These are phyloP conservation scores for Eonycteris spelaea DNA, from an alignment of 2,113 vertebrate genomes.

Conservation along the genomic window DNA sequence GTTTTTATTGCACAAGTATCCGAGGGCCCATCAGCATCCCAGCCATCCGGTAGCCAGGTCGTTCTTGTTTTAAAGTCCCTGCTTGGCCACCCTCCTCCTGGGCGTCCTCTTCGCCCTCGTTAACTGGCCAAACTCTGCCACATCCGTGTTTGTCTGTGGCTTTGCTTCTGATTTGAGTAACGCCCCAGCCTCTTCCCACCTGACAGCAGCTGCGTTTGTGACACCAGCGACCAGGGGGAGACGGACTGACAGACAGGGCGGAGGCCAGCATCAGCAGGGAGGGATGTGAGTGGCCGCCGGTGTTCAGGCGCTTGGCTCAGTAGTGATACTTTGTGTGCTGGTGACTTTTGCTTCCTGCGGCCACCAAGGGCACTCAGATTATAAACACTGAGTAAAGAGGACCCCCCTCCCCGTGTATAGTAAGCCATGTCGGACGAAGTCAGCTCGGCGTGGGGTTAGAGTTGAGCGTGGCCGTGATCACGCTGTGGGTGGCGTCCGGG, in stretches of 20 bases:
- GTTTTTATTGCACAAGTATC: background rate
- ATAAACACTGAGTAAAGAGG: background rate
- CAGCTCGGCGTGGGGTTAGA: too few relatives aligned
- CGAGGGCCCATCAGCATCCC: background rate
- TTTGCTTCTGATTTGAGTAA: background rate
- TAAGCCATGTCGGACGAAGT: background rate
- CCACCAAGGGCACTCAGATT: background rate
- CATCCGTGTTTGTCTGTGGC: background rate
- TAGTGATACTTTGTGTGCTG: background rate
- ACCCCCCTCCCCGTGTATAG: too few relatives aligned
- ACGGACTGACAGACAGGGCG: too few relatives aligned
- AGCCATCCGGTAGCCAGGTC: background rate
- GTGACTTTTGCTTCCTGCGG: background rate
- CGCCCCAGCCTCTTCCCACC: background rate
- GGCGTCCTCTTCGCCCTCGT: background rate
- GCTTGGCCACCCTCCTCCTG: background rate
- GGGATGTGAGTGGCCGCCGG: background rate
- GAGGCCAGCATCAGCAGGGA: background rate
- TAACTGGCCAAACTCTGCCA: background rate
- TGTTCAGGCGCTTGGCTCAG: background rate
- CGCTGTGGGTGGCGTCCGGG: background rate
- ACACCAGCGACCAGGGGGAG: background rate
- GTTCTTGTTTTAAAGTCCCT: background rate
- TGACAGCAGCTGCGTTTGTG: background rate
- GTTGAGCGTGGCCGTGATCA: background rate